These are phyloP conservation scores for Bombycilla garrulus DNA, from an alignment of 2,113 vertebrate species.

Conservation along the genomic window DNA sequence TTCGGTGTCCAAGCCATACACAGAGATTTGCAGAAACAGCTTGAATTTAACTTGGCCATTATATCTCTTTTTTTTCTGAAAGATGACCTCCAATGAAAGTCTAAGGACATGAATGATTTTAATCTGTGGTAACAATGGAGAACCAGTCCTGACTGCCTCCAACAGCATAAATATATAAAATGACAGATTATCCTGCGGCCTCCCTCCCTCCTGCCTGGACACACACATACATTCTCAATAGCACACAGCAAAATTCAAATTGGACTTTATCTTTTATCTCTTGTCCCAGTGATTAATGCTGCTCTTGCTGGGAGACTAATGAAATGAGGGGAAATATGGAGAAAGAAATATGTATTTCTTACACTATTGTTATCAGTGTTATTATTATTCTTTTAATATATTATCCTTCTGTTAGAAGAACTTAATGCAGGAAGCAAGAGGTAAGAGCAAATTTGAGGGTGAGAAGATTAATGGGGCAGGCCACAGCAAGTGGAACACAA, in stretches of 20 bases:
- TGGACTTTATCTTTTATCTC: slow-evolving; percentile 71
- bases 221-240: slow-evolving; percentile 28
- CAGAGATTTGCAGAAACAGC: neutral
- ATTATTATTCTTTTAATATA: slow-evolving; percentile 68
- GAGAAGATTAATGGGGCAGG: slow-evolving; percentile 47
- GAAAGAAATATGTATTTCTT: slow-evolving; percentile 68
- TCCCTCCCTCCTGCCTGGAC: slow-evolving; percentile 20
- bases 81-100: slow-evolving; percentile 69
- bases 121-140: slow-evolving; percentile 72
- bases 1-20: neutral
- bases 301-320: slow-evolving; percentile 61
- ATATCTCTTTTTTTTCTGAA: slow-evolving; percentile 32
- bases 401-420: slow-evolving; percentile 60
- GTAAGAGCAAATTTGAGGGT: slow-evolving; percentile 50
- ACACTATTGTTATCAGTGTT: slow-evolving; percentile 66
- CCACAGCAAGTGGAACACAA: slow-evolving; percentile 38
- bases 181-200: slow-evolving; percentile 71
- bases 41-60: slow-evolving; percentile 49
- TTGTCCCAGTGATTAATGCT: slow-evolving; percentile 76
- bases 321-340: slow-evolving; percentile 53
- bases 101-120: slow-evolving; percentile 74
- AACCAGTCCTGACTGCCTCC: slow-evolving; percentile 29
- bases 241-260: slow-evolving; percentile 70
- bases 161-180: slow-evolving; percentile 70
- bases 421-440: slow-evolving; percentile 56